Evolutionary conservation across 2,797 vertebrate species (phyloP).

Genomic region (Aeoliscus strigatus): DNA sequence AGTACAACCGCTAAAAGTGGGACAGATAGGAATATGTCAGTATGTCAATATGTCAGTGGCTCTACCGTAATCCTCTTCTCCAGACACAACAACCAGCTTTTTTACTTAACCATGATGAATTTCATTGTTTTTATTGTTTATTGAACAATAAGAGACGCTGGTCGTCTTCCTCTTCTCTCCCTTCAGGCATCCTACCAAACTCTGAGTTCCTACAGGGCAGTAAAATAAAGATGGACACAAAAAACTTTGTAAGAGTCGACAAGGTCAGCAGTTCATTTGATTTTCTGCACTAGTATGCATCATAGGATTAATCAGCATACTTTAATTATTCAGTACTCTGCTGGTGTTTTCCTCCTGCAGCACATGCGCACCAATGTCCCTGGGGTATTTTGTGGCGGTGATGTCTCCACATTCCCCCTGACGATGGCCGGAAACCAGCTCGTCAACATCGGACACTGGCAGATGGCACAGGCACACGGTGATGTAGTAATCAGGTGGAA

Average conservation of each 20-base stretch:
- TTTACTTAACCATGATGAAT: no score
- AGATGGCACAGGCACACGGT: constrained; percentile 84
- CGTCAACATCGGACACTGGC: constrained; percentile 80
- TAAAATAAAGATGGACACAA: constrained; percentile 67
- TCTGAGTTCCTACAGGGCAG: constrained; percentile 71
- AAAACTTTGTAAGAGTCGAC: constrained; percentile 74
- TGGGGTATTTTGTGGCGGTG: constrained; percentile 78
- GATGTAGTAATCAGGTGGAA: constrained; percentile 10
- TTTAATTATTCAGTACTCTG: not conserved
- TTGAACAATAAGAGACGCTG: no score
- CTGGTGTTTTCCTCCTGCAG: constrained; percentile 48
- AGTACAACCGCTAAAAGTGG: no score
- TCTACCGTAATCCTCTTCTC: no score
- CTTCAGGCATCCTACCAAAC: constrained; percentile 66
- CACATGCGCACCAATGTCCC: constrained; percentile 78
- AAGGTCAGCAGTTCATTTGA: constrained; percentile 65
- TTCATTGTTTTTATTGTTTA: no score
- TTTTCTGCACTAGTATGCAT: not conserved
- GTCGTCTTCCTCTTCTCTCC: constrained; percentile 1
- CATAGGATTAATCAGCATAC: not conserved
- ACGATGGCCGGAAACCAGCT: constrained; percentile 60
- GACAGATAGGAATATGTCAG: no score
- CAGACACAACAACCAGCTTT: no score
- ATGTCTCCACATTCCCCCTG: constrained; percentile 79
- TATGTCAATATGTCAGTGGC: no score